Evolutionary conservation across 2,797 vertebrate species (phyloP).

Genomic region (Yasuhikotakia modesta): DNA sequence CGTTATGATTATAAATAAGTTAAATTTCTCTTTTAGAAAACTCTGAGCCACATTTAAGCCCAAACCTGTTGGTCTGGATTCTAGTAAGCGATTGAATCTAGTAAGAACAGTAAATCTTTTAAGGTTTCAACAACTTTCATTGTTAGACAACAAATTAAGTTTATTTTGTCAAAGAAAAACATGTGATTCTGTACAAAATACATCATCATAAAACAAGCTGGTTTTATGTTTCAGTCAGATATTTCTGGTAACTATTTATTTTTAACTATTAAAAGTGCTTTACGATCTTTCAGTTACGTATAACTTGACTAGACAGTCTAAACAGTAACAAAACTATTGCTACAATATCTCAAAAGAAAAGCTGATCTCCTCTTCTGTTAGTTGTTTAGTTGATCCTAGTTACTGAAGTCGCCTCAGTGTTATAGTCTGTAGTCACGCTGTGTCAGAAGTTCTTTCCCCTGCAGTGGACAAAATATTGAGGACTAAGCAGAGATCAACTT

Average conservation of each 20-base stretch:
- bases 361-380: conserved; percentile 24
- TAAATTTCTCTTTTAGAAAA: too few relatives aligned
- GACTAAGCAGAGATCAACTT: conserved; percentile 23
- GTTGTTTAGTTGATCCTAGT: conserved; percentile 5
- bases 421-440: not conserved
- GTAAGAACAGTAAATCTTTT: not conserved
- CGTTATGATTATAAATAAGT: not conserved
- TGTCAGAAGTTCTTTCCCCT: conserved; percentile 8
- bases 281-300: conserved; percentile 34
- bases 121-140: conserved; percentile 8
- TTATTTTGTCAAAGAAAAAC: conserved; percentile 42
- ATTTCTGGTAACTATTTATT: conserved; percentile 47
- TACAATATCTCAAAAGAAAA: conserved; percentile 51
- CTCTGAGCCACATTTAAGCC: not conserved
- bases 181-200: conserved; percentile 42
- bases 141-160: conserved; percentile 34
- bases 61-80: not conserved
- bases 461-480: conserved; percentile 7
- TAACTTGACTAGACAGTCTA: conserved; percentile 40
- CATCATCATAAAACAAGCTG: conserved; percentile 32
- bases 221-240: conserved; percentile 23
- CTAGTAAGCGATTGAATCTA: not conserved
- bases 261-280: conserved; percentile 57
- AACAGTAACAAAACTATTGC: conserved; percentile 58
- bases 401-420: conserved; percentile 4